Evolutionary conservation across 2,888 invertebrate genomes (phyloP), one percentile per base, ranked within the genome.

Genomic region (Amaurobius ferox): DNA sequence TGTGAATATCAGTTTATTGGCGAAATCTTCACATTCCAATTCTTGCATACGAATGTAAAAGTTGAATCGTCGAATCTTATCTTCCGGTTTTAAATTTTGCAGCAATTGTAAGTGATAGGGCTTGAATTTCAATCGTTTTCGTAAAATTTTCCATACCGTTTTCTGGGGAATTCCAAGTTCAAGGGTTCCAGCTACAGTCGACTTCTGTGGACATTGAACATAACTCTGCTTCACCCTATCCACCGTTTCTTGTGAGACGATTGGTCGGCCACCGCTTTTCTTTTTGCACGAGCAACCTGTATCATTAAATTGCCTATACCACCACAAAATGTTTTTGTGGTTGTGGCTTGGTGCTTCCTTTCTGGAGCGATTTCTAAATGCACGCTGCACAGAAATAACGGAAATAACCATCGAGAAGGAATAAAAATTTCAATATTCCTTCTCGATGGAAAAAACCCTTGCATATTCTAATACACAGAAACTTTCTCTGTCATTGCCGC

Each of bases 331-430:
- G 61, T 7, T 61, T 26, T 44, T 44, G 16, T 61, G n/a, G n/a
- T n/a, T n/a, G n/a, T n/a, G n/a, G n/a, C n/a, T 61, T 61, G 61
- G 26, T 61, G 61, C 61, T 61, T 61, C 61, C n/a, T 61, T 61
- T 61, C 61, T 26, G 26, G 19, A 23, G 26, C 7, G 5, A 19
- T 61, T 23, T 61, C 61, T 5, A 28, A 61, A 61, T 28, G 61
- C 26, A 61, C 23, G 26, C n/a, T 61, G 23, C 61, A 61, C 26
- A 0, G 26, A 23, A 26, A 61, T 61, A 61, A 0, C 61, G 19
- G 61, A 61, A 3, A 61, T 26, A 26, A 19, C 26, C 23, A 0
- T 19, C 26, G 26, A 0, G 13, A n/a, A n/a, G n/a, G n/a, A n/a
- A n/a, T n/a, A n/a, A n/a, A n/a, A n/a, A n/a, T n/a, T n/a, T n/a